These are phyloP conservation scores for Papilio machaon DNA, from an alignment of 1,140 invertebrate species.

Conservation along the genomic window DNA sequence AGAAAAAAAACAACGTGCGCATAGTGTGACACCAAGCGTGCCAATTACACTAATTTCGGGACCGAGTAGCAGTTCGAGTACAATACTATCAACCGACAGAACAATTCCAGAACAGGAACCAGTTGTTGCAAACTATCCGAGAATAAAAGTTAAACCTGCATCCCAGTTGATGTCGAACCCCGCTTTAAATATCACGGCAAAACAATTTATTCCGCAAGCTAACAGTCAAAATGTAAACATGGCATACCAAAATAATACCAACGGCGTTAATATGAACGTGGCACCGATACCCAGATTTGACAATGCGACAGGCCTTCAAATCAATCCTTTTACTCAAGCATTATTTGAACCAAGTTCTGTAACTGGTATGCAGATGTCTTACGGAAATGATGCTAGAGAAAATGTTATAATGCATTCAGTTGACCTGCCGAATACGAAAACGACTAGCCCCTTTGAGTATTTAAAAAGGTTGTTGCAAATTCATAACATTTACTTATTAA, in stretches of 20 bases:
- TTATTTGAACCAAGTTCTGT: background rate
- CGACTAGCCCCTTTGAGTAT: slow-evolving; percentile 63
- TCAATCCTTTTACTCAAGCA: background rate
- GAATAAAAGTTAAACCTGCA: slow-evolving; percentile 71
- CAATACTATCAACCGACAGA: background rate
- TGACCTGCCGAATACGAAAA: slow-evolving; percentile 65
- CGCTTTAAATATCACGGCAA: slow-evolving; percentile 39
- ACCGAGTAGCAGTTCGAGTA: background rate
- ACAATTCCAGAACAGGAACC: slow-evolving; percentile 12
- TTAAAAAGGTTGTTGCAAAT: slow-evolving; percentile 60
- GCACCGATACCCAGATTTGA: background rate
- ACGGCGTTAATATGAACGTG: background rate
- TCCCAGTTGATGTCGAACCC: slow-evolving; percentile 65
- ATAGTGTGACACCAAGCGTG: background rate
- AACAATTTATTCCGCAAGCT: slow-evolving; percentile 1
- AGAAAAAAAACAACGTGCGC: slow-evolving; percentile 28
- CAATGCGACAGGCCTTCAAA: background rate
- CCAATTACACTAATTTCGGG: background rate
- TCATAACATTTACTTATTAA: slow-evolving; percentile 59
- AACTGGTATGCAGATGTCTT: background rate
- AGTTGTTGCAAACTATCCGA: slow-evolving; percentile 42
- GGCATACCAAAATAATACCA: background rate
- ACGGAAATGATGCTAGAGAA: slow-evolving; percentile 30
- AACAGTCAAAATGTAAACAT: slow-evolving; percentile 13
- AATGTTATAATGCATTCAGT: slow-evolving; percentile 60